phyloP scores from a whole-genome alignment of 35 echinoderm and acorn worm species.

The Holothuria glaberrima region DNA sequence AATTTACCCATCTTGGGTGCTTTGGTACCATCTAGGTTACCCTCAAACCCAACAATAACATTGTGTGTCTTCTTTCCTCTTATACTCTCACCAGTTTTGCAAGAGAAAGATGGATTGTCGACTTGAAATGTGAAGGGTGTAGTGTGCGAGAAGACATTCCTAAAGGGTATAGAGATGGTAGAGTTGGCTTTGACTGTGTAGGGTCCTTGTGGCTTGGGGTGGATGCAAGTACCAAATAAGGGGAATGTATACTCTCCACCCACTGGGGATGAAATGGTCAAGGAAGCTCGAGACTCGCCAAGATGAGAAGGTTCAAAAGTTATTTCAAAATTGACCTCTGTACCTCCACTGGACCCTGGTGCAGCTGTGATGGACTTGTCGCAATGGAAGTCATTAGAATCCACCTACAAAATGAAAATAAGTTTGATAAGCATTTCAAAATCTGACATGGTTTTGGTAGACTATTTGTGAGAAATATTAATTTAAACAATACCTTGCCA shows the following conservation, averaged over 20 bases:
- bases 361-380: slow-evolving; percentile 92
- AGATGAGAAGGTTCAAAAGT: slow-evolving; percentile 93
- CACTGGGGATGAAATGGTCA: slow-evolving; percentile 71
- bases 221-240: slow-evolving; percentile 88
- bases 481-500: too few relatives aligned
- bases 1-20: slow-evolving; percentile 99
- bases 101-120: slow-evolving; percentile 88
- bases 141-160: slow-evolving; percentile 97
- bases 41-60: slow-evolving; percentile 92
- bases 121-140: slow-evolving; percentile 96
- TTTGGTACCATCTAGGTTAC: slow-evolving; percentile 87
- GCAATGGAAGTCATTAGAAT: slow-evolving; percentile 96
- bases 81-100: slow-evolving; percentile 85
- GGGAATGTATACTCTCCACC: slow-evolving; percentile 95
- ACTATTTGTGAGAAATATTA: neutral
- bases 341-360: slow-evolving; percentile 94
- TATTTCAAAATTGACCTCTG: slow-evolving; percentile 90
- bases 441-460: neutral
- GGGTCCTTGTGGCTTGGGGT: slow-evolving; percentile 94
- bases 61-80: slow-evolving; percentile 97
- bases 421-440: too few relatives aligned
- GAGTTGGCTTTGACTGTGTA: slow-evolving; percentile 92
- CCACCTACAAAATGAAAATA: slow-evolving; percentile 57
- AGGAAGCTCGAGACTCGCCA: slow-evolving; percentile 82
- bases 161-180: slow-evolving; percentile 77